phyloP scores from a whole-genome alignment of 2,113 vertebrate species.

The Stomatorhinus ivindoensis region DNA sequence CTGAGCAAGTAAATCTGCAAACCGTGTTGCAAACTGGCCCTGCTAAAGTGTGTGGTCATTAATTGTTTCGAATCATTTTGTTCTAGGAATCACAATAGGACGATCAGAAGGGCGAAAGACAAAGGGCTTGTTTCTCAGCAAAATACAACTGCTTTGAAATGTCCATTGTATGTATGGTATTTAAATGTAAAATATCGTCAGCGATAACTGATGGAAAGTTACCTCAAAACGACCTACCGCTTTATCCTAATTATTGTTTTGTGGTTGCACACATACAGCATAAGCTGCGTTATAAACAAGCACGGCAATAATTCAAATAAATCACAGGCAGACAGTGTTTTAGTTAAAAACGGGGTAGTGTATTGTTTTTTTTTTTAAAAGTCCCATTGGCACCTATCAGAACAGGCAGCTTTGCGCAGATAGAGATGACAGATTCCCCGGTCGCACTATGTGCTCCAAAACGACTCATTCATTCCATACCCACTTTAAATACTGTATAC shows the following conservation, averaged over 20 bases:
- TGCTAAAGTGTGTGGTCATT: background rate
- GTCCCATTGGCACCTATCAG: slow-evolving; percentile 7
- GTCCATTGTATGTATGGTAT: background rate
- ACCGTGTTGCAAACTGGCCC: background rate
- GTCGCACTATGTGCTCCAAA: background rate
- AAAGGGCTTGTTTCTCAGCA: background rate
- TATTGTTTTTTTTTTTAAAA: slow-evolving; percentile 9
- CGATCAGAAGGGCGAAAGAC: background rate
- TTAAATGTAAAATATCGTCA: background rate
- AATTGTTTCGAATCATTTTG: background rate
- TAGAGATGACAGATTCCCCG: background rate
- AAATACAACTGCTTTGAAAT: background rate
- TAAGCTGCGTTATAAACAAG: background rate
- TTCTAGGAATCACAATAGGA: background rate
- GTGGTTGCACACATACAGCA: background rate
- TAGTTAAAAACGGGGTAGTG: slow-evolving; percentile 13
- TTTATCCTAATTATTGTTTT: background rate
- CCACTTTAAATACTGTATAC: slow-evolving; percentile 37
- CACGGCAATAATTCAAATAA: background rate
- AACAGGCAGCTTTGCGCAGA: background rate
- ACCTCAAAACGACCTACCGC: background rate
- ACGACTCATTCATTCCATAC: slow-evolving; percentile 15
- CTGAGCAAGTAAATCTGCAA: background rate
- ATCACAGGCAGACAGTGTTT: background rate
- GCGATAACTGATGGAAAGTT: background rate